Conservation (phyloP, 2,113 vertebrate species). For the Corapipo altera region DNA sequence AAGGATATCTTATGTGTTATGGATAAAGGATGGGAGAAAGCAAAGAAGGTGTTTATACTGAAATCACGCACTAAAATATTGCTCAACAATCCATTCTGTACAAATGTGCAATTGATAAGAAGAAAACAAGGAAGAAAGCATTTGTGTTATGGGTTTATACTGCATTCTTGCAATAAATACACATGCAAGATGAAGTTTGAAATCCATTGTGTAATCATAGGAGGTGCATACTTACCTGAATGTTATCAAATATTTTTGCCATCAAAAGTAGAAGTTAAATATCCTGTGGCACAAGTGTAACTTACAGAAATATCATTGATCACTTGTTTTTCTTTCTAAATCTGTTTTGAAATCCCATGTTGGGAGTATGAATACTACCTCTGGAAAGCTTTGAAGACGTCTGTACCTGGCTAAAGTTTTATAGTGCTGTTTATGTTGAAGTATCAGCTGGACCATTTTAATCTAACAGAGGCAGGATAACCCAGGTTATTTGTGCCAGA, state of each 20-base stretch:
- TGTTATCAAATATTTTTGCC: background rate
- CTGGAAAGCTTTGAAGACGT: background rate
- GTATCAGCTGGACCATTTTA: background rate
- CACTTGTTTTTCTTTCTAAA: background rate
- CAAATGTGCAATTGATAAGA: fast-evolving
- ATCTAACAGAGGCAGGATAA: background rate
- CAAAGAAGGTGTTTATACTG: background rate
- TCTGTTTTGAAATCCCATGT: background rate
- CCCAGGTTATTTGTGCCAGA: background rate
- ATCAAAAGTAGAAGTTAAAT: background rate
- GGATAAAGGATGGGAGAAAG: background rate
- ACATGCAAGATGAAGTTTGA: background rate
- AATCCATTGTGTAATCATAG: background rate
- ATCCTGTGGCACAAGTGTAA: background rate
- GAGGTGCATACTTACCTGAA: background rate
- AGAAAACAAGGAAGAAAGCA: background rate
- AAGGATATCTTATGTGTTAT: background rate
- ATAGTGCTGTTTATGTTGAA: background rate
- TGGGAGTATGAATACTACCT: background rate
- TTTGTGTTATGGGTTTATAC: background rate
- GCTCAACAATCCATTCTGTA: background rate
- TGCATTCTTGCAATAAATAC: background rate
- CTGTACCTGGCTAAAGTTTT: background rate
- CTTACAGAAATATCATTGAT: background rate
- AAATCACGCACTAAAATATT: background rate